phyloP scores from a whole-genome alignment of 2,113 vertebrate genomes.

The Megaceryle maxima region DNA sequence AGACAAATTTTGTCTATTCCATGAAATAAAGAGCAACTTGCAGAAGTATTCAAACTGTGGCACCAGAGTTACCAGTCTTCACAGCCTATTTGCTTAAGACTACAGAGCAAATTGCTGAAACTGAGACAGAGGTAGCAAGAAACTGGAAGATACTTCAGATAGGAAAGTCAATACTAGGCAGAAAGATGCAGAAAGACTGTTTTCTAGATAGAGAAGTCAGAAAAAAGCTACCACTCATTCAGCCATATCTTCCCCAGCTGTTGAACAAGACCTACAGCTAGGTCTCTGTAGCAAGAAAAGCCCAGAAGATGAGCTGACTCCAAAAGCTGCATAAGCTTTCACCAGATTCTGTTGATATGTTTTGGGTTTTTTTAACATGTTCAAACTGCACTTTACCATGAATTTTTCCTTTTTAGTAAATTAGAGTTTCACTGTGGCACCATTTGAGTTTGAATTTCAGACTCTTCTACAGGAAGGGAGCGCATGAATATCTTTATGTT shows the following conservation, averaged over 20 bases:
- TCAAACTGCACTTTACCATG: background rate
- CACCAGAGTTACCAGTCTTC: background rate
- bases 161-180: background rate
- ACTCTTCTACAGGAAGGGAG: background rate
- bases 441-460: background rate
- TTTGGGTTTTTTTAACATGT: background rate
- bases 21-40: background rate
- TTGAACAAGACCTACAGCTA: background rate
- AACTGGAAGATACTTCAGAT: background rate
- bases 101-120: background rate
- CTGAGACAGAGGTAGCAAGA: background rate
- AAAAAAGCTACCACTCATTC: background rate
- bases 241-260: background rate
- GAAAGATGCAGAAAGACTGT: background rate
- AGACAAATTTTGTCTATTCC: background rate
- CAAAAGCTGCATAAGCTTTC: background rate
- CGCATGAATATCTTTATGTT: background rate
- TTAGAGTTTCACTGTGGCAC: background rate
- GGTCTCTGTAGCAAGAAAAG: background rate
- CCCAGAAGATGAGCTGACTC: too few relatives aligned
- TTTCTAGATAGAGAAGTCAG: background rate
- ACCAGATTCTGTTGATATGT: background rate
- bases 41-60: background rate
- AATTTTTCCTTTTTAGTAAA: background rate
- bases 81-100: background rate